Base-by-base conservation (phyloP, 2,113 vertebrate genomes). In the Eudyptes chrysolophus region DNA sequence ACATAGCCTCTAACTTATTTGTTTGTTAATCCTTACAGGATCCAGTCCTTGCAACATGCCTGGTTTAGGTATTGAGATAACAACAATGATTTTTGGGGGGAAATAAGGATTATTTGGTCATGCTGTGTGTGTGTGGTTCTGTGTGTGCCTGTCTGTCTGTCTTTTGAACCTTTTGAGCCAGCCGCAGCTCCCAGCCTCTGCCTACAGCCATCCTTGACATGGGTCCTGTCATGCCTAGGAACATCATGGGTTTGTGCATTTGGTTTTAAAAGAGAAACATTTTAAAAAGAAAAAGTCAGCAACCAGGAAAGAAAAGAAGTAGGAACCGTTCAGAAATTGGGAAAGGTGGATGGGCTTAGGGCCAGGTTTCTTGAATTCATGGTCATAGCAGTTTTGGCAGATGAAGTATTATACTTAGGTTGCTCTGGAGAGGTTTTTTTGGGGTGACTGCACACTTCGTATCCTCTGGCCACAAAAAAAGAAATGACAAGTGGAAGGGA, bases 21-120 rank as follows among this genome's bases (percentile, higher is more conserved):
- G 6, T 78, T 74, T 70, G 24, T 57, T 74, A 54, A 51, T 89
- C 27, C 29, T 72, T 52, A 24, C 29, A 52, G 29, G 17, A 57
- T 57, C 44, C 7, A 10, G 32, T 57, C 44, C 64, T 89, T 80
- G 55, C 62, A 58, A 11, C 36, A 40, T 65, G 12, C 26, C 66
- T 74, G 12, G 7, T 48, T 49, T 79, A 79, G 17, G 3, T 49
- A 52, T 38, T 81, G 69, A 71, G 22, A 18, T 36, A 66, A 20
- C 6, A 89, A 16, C 0, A 29, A 1, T 19, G 0, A 6, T 38
- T 70, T 84, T 26, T 11, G 0, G 34, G 21, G 25, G 42, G 27
- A 74, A 89, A 68, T 62, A 70, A 34, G 16, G 19, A 42, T 36
- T 44, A 19, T 49, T 84, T 74, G 64, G 6, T 82, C 27, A 25